Conservation (phyloP, 1,140 invertebrate genomes). For the Pseudobourletiella spinata region DNA sequence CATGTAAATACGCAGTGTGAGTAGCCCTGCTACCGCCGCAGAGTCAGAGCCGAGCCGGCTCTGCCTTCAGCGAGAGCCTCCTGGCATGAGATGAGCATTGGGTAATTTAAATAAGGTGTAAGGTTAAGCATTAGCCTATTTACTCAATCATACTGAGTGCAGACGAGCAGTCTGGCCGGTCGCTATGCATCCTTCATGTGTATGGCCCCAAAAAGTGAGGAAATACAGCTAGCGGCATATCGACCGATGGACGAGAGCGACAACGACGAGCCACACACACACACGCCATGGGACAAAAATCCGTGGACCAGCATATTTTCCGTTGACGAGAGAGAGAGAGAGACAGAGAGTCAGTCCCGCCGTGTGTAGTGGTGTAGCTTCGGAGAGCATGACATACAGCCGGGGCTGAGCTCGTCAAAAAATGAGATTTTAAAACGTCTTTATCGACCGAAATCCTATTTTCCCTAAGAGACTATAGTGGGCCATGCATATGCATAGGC, state of each 20-base stretch:
- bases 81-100: too few species aligned
- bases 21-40: too few species aligned
- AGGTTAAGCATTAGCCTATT: not conserved
- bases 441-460: not conserved
- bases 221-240: not conserved
- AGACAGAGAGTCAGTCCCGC: not conserved
- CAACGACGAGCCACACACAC: not conserved
- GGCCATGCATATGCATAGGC: too few species aligned
- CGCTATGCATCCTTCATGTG: too few species aligned
- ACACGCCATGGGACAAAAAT: too few species aligned
- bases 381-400: not conserved
- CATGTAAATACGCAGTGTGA: too few species aligned
- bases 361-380: too few species aligned
- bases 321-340: not conserved
- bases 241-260: not conserved
- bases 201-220: too few species aligned
- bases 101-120: conserved; percentile 1
- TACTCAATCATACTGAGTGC: not conserved
- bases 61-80: too few species aligned
- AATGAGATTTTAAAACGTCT: conserved; percentile 7
- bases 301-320: not conserved
- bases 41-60: too few species aligned
- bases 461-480: too few species aligned
- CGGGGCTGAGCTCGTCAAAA: not conserved
- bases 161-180: too few species aligned